These are phyloP conservation scores for Lathamus discolor DNA, from an alignment of 2,113 vertebrate genomes.

Conservation along the genomic window DNA sequence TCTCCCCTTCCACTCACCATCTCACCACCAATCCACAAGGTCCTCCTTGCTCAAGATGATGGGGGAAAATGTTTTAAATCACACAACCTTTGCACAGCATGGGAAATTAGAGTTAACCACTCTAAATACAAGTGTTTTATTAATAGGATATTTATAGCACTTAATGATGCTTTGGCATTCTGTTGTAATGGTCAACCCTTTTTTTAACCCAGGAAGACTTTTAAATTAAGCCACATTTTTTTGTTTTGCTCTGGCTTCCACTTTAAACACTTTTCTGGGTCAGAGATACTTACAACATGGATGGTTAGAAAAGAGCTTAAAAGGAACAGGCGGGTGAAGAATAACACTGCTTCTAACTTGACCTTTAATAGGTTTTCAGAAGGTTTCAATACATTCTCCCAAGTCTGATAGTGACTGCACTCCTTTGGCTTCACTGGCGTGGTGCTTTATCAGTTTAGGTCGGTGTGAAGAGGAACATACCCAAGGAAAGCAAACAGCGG, in stretches of 20 bases:
- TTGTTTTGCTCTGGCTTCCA: slow-evolving; percentile 8
- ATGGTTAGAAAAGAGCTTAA: slow-evolving; percentile 1
- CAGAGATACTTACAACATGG: slow-evolving; percentile 10
- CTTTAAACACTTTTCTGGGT: background rate
- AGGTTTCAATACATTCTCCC: background rate
- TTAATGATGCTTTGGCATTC: background rate
- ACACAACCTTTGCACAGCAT: background rate
- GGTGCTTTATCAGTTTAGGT: background rate
- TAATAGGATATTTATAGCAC: slow-evolving; percentile 29
- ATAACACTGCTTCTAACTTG: slow-evolving; percentile 6
- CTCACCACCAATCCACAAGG: background rate
- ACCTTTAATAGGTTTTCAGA: slow-evolving; percentile 31
- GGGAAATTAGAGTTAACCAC: slow-evolving; percentile 4
- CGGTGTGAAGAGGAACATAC: background rate
- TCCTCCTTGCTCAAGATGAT: background rate
- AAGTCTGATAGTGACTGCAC: background rate
- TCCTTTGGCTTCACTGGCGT: background rate
- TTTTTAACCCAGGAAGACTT: background rate
- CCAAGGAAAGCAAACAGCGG: background rate
- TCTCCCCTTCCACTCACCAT: background rate
- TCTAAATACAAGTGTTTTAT: background rate
- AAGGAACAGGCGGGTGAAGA: background rate
- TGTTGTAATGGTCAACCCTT: background rate
- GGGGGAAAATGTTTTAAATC: background rate
- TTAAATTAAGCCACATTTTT: slow-evolving; percentile 24